These are phyloP conservation scores for Rhagoletis pomonella DNA, from an alignment of 1,140 invertebrate species.

Conservation along the genomic window DNA sequence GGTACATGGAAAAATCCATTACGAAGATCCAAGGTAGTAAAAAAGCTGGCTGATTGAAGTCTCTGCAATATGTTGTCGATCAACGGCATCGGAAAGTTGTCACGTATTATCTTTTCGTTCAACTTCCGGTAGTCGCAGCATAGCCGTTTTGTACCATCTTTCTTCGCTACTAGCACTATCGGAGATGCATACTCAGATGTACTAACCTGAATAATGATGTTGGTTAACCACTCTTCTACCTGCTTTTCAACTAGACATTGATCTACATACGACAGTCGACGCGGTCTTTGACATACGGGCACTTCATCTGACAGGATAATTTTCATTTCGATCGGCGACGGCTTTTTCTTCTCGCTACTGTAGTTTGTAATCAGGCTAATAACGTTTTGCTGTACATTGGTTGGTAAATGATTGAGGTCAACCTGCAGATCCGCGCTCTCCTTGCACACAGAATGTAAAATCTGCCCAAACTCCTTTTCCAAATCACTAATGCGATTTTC, in stretches of 20 bases:
- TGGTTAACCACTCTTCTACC: conserved; percentile 13
- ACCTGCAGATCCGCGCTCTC: no score
- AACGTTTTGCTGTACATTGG: no score
- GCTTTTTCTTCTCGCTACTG: neutral
- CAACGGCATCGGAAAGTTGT: conserved; percentile 61
- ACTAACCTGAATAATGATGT: no score
- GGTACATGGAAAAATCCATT: no score
- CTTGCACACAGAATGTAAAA: no score
- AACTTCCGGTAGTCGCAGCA: conserved; percentile 62
- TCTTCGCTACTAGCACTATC: no score
- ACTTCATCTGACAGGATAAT: neutral
- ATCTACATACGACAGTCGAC: neutral
- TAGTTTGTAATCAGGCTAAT: neutral
- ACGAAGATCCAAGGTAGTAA: conserved; percentile 75
- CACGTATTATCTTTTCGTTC: conserved; percentile 56
- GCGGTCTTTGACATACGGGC: neutral
- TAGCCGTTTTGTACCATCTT: conserved; percentile 57
- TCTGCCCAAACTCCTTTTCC: no score
- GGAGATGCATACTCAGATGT: no score
- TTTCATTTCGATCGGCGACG: neutral
- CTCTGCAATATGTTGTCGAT: conserved; percentile 58
- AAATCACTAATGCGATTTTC: no score
- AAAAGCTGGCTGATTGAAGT: conserved; percentile 63
- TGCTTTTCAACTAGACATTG: neutral
- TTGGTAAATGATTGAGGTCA: no score